Conservation (phyloP, 23 tunicate genomes). For the Phallusia fumigata region DNA sequence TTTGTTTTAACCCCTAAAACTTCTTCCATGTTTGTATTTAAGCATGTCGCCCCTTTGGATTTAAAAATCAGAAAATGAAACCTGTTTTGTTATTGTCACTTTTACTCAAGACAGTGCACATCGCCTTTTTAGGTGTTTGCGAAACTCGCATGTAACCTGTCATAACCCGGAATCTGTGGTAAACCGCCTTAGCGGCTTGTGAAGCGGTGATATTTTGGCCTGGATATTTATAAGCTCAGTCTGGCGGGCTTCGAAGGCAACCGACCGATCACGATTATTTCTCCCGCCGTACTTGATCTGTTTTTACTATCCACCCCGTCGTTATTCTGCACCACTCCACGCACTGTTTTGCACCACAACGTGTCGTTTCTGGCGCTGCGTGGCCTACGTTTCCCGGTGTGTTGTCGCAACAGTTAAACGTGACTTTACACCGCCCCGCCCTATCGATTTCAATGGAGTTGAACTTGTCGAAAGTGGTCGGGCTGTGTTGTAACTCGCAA, state of each 20-base stretch:
- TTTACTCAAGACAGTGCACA: too few species aligned
- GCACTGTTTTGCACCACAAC: conserved; percentile 9
- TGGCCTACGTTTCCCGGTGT: not conserved
- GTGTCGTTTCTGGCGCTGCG: not conserved
- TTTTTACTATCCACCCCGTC: not conserved
- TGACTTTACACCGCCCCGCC: not conserved
- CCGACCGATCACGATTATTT: not conserved
- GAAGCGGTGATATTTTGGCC: not conserved
- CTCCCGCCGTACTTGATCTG: not conserved
- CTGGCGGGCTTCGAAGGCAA: not conserved
- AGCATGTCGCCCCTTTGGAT: too few species aligned
- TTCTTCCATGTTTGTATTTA: too few species aligned
- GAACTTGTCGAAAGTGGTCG: not conserved
- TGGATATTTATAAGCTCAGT: not conserved
- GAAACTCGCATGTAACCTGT: too few species aligned
- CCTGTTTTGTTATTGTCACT: too few species aligned
- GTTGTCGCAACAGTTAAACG: conserved; percentile 2
- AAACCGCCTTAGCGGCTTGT: too few species aligned
- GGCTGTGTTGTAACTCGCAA: too few species aligned
- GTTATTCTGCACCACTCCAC: not conserved
- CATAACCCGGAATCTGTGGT: too few species aligned
- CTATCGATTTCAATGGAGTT: not conserved
- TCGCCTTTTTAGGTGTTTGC: too few species aligned
- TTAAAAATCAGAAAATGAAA: too few species aligned
- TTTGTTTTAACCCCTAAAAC: too few species aligned